Evolutionary conservation across 2,888 invertebrate species (phyloP).

Genomic region (Crepidodera aurea): DNA sequence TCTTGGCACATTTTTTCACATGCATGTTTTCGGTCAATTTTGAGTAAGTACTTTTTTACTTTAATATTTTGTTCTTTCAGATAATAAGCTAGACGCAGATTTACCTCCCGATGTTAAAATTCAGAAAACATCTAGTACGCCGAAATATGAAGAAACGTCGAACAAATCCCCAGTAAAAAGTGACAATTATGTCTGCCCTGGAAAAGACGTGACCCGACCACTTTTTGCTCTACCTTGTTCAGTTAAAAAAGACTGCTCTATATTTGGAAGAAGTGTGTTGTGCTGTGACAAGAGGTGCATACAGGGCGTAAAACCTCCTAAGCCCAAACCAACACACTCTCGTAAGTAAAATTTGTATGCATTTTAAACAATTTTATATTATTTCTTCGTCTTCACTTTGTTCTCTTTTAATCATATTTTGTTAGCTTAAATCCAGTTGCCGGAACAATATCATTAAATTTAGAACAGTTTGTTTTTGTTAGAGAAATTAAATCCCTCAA

Average conservation of each 20-base stretch:
- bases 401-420: background rate
- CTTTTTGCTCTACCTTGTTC: constrained; percentile 62
- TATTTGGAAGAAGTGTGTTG: constrained; percentile 65
- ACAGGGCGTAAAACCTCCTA: constrained; percentile 69
- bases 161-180: constrained; percentile 5
- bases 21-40: too few species aligned
- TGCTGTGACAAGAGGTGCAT: constrained; percentile 70
- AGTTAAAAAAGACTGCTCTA: constrained; percentile 64
- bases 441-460: background rate
- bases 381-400: background rate
- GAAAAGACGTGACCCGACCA: constrained; percentile 61
- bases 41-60: too few species aligned
- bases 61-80: constrained; percentile 1
- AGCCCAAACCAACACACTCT: constrained; percentile 55
- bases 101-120: background rate
- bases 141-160: constrained; percentile 4
- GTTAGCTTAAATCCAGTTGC: background rate
- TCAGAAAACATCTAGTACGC: background rate
- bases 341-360: constrained; percentile 55
- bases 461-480: background rate
- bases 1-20: too few species aligned
- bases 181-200: constrained; percentile 57
- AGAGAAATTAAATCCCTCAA: too few species aligned
- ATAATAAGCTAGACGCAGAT: constrained; percentile 11
- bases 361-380: background rate